phyloP scores from a whole-genome alignment of 2,888 invertebrate genomes.

The Spialia ferax region DNA sequence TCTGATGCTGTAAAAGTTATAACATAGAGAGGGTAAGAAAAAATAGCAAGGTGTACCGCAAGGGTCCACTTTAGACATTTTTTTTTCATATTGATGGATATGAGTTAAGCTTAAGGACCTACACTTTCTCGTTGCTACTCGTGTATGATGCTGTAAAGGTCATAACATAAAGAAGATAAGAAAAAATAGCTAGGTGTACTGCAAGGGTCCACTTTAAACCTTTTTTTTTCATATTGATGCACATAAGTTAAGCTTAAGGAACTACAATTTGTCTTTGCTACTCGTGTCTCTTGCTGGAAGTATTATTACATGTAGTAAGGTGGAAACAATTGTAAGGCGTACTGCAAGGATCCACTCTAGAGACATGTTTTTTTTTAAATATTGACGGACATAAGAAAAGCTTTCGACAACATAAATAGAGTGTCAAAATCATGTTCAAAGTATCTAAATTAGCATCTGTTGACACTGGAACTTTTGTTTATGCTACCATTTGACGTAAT shows the following conservation, averaged over 20 bases:
- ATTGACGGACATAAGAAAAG: background rate
- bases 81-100: too few species aligned
- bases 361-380: background rate
- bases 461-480: too few species aligned
- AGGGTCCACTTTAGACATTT: too few species aligned
- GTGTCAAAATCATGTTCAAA: too few species aligned
- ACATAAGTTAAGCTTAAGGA: constrained; percentile 84
- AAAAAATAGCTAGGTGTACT: background rate
- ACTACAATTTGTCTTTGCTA: constrained; percentile 89
- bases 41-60: background rate
- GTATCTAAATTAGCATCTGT: too few species aligned
- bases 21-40: too few species aligned
- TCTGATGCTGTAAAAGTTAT: constrained; percentile 72
- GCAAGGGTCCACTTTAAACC: too few species aligned
- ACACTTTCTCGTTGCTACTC: constrained; percentile 88
- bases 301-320: constrained; percentile 39
- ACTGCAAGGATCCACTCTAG: background rate
- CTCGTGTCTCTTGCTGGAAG: constrained; percentile 79
- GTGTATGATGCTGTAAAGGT: constrained; percentile 76
- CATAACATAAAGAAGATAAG: too few species aligned
- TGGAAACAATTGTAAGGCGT: background rate
- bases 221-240: too few species aligned
- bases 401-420: too few species aligned
- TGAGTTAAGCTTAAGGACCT: constrained; percentile 87
- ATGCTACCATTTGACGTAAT: too few species aligned